Evolutionary conservation across 2,888 invertebrate species (phyloP).

Genomic region (Drosophila rubida): DNA sequence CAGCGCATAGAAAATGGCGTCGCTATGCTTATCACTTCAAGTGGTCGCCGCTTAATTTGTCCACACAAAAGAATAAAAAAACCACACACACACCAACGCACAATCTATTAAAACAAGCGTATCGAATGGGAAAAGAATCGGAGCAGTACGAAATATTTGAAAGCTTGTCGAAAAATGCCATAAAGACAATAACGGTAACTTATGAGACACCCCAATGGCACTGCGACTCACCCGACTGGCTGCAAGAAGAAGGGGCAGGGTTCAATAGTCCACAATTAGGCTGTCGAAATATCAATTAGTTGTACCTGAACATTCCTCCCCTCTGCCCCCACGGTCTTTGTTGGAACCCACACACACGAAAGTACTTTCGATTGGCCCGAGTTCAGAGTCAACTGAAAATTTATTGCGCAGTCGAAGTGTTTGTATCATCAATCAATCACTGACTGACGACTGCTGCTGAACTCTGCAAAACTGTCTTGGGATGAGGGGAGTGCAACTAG

Average conservation of each 20-base stretch:
- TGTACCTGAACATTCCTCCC: constrained; percentile 31
- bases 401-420: constrained; percentile 52
- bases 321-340: not conserved
- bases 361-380: constrained; percentile 23
- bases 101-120: constrained; percentile 5
- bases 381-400: constrained; percentile 50
- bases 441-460: constrained; percentile 12
- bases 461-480: not conserved
- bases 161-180: constrained; percentile 16
- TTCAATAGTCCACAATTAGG: constrained; percentile 27
- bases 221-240: not conserved
- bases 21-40: constrained; percentile 70
- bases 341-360: not conserved
- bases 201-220: constrained; percentile 7
- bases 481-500: too few relatives aligned
- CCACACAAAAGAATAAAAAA: constrained; percentile 23
- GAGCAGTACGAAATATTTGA: constrained; percentile 6
- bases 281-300: constrained; percentile 36
- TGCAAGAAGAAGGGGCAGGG: not conserved
- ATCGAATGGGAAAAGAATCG: not conserved
- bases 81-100: constrained; percentile 9
- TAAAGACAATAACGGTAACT: constrained; percentile 20
- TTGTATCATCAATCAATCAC: constrained; percentile 40
- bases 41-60: constrained; percentile 63
- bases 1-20: constrained; percentile 60